Evolutionary conservation across 2,797 vertebrate species (phyloP), one percentile per base, ranked within the genome.

Genomic region (Morelia viridis): DNA sequence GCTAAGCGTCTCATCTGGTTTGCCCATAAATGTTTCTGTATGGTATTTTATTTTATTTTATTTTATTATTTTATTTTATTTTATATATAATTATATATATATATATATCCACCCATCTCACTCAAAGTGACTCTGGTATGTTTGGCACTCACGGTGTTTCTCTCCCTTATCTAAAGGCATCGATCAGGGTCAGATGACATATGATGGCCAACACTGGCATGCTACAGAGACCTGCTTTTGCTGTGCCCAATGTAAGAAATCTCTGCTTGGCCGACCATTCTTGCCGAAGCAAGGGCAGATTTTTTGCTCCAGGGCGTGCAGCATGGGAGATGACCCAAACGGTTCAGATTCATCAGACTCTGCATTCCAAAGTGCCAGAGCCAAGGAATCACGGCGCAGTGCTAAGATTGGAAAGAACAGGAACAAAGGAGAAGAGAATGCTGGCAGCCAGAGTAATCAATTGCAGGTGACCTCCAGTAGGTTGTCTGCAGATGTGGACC

Each of bases 101-200:
- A 41, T 41, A 41, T 41, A 41, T 41, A 1, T 41, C 35, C 35
- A 41, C 1, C 35, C 35, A 41, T 41, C 35, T 41, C 17, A 53
- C 57, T 2, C 57, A 24, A 3, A 53, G n/a, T 4, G n/a, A 31
- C 26, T n/a, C 17, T 17, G 0, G 22, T 62, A 1, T 46, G 19
- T 22, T 76, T 60, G 24, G 1, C 56, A 83, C 46, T 89, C 46
- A 58, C 0, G 68, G 1, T 8, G 0, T 91, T 83, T 92, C 88
- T 93, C 71, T 76, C 41, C 88, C 13, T 0, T 94, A n/a, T 80
- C 92, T 60, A 35, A 95, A 99, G 99, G 99, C 88, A 99, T 99
- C 0, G 99, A 99, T 97, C 99, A 99, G 96, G 99, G 99, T 93
- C 99, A 99, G 96, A 99, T 99, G 99, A 99, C 99, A 0, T 99